phyloP scores from a whole-genome alignment of 2,888 invertebrate species.

The Tigriopus californicus region DNA sequence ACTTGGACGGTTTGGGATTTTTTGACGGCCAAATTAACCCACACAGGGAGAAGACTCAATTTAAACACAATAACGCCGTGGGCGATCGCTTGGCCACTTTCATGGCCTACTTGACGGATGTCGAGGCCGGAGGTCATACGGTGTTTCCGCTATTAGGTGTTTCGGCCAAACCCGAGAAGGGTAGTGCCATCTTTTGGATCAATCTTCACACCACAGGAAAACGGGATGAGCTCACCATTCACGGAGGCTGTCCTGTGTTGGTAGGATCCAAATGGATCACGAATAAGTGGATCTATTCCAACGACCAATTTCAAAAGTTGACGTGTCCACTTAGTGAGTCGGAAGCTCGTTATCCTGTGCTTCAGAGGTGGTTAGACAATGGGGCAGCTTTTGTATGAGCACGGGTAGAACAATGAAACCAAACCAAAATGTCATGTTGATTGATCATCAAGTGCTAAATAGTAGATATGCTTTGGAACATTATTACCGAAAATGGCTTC shows the following conservation, averaged over 20 bases:
- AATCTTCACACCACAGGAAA: conserved; percentile 80
- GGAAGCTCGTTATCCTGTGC: neutral
- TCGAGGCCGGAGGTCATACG: conserved; percentile 89
- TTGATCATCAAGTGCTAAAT: too few species aligned
- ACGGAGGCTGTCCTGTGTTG: conserved; percentile 95
- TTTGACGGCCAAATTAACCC: neutral
- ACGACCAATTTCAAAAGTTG: conserved; percentile 16
- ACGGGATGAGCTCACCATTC: conserved; percentile 73
- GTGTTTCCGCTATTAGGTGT: conserved; percentile 81
- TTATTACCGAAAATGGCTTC: too few species aligned
- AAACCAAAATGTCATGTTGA: too few species aligned
- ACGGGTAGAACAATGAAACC: too few species aligned
- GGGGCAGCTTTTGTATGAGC: too few species aligned
- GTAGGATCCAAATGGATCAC: conserved; percentile 81
- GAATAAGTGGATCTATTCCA: conserved; percentile 18
- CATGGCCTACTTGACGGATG: conserved; percentile 37
- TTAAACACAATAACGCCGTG: neutral
- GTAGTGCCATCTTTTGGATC: conserved; percentile 89
- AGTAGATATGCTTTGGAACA: too few species aligned
- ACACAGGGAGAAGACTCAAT: neutral
- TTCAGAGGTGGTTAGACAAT: too few species aligned
- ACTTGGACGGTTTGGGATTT: neutral
- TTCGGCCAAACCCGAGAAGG: conserved; percentile 67
- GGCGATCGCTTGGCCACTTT: conserved; percentile 19
- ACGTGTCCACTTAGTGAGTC: neutral